These are phyloP conservation scores for Gouania willdenowi DNA, from an alignment of 2,797 vertebrate genomes.

Conservation along the genomic window DNA sequence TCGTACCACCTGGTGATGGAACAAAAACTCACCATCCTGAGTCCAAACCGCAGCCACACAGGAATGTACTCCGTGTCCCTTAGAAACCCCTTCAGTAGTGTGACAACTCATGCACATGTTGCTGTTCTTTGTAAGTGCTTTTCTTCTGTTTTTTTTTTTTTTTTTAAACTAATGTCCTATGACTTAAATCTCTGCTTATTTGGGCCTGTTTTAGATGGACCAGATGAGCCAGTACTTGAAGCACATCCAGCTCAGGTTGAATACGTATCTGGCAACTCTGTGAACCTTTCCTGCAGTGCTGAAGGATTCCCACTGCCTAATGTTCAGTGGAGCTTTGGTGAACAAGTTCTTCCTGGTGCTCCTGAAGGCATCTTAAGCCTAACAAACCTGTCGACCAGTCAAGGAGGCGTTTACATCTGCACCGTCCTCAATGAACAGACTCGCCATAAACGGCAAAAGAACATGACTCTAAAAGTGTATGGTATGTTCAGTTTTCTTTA, in stretches of 20 bases:
- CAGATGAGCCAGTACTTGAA: constrained; percentile 65
- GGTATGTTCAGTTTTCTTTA: too few species aligned
- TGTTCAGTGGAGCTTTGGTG: constrained; percentile 67
- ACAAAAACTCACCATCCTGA: constrained; percentile 59
- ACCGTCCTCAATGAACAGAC: constrained; percentile 62
- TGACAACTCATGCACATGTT: constrained; percentile 30
- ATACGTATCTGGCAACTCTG: constrained; percentile 55
- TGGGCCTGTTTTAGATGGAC: constrained; percentile 73
- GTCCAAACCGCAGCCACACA: constrained; percentile 49
- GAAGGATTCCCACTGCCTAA: constrained; percentile 68
- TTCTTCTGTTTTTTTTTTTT: too few species aligned
- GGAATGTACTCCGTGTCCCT: constrained; percentile 74
- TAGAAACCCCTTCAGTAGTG: constrained; percentile 74
- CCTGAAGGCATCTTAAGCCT: constrained; percentile 58
- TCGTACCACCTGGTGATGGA: constrained; percentile 33
- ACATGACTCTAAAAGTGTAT: constrained; percentile 58
- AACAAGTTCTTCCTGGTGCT: constrained; percentile 38
- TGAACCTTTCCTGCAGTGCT: constrained; percentile 69
- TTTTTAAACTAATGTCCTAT: too few species aligned
- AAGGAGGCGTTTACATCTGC: constrained; percentile 79
- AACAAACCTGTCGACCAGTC: constrained; percentile 53
- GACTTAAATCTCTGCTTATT: background rate
- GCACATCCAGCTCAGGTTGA: constrained; percentile 44
- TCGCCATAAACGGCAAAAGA: constrained; percentile 21
- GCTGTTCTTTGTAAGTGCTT: constrained; percentile 77